Evolutionary conservation across 1,140 invertebrate species (phyloP), one percentile per base, ranked within the genome.

Genomic region (Drosophila persimilis): DNA sequence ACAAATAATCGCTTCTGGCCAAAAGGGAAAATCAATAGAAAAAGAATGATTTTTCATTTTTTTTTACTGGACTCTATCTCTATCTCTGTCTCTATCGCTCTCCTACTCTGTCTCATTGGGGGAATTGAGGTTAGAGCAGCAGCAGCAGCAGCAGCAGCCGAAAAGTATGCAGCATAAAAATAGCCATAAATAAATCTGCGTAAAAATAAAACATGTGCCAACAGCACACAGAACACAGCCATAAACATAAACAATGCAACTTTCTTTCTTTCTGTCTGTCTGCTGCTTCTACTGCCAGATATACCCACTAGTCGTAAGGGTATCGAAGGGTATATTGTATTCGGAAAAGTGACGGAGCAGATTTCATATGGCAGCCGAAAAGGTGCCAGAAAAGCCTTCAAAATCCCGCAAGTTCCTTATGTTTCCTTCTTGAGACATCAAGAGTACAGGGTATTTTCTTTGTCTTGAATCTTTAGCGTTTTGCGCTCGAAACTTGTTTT

Each of bases 211-310:
- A 53, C 67, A 78, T 61, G 67, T 78, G 76, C 75, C 73, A 75
- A 78, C 60, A 77, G 74, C 35, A 39, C 35, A 39, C 8, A 35
- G 31, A 35, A 29, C 6, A 29, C 29, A 29, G 6, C 74, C 56
- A 69, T 65, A 77, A 77, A 71, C 74, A 77, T 72, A 78, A 77
- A 72, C 66, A 80, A 81, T 80, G 77, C 73, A 81, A 81, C 75
- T 77, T 73, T 77, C 56, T 26, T 20, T 39, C 35, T 1, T 39
- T 39, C 35, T 39, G 31, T 39, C 35, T 39, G 22, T 58, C 48
- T 48, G 22, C 41, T 72, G 58, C 26, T 73, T 41, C 47, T 48
- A 20, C 63, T 53, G 51, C 65, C 56, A 67, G 63, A 69, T 13
- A 39, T 39, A 13, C 35, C 35, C 11, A 39, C 35, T 39, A 13